Evolutionary conservation across 2,888 invertebrate species (phyloP).

Genomic region (Ectemnius cavifrons): DNA sequence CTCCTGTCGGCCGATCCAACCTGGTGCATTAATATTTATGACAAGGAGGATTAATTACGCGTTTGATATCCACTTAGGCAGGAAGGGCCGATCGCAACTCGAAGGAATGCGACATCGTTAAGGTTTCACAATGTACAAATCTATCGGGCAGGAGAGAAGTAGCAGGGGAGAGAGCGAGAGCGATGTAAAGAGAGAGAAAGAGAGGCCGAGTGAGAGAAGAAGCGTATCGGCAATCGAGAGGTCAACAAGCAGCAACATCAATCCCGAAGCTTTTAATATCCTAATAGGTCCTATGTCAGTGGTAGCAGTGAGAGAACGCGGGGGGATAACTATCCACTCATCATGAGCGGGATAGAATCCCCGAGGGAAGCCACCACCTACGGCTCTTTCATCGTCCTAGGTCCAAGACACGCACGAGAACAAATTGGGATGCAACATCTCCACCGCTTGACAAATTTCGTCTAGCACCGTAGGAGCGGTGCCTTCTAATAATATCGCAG

Average conservation of each 20-base stretch:
- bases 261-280: conserved; percentile 39
- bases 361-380: conserved; percentile 42
- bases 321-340: conserved; percentile 38
- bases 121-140: conserved; percentile 9
- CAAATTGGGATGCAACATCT: conserved; percentile 65
- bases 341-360: conserved; percentile 37
- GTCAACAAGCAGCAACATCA: conserved; percentile 24
- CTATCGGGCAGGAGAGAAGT: neutral
- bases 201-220: no score
- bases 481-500: conserved; percentile 52
- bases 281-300: conserved; percentile 30
- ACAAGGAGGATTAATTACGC: conserved; percentile 10
- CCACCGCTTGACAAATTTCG: conserved; percentile 65
- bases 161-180: no score
- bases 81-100: neutral
- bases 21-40: conserved; percentile 3
- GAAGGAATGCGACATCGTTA: conserved; percentile 3
- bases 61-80: conserved; percentile 7
- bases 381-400: conserved; percentile 47
- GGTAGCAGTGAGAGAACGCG: conserved; percentile 40
- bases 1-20: neutral
- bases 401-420: conserved; percentile 58
- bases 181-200: no score
- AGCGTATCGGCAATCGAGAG: conserved; percentile 5
- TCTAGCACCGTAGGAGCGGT: conserved; percentile 68